Base-by-base conservation (phyloP, 64 coral and sea anemone genomes). In the Montipora sp. region DNA sequence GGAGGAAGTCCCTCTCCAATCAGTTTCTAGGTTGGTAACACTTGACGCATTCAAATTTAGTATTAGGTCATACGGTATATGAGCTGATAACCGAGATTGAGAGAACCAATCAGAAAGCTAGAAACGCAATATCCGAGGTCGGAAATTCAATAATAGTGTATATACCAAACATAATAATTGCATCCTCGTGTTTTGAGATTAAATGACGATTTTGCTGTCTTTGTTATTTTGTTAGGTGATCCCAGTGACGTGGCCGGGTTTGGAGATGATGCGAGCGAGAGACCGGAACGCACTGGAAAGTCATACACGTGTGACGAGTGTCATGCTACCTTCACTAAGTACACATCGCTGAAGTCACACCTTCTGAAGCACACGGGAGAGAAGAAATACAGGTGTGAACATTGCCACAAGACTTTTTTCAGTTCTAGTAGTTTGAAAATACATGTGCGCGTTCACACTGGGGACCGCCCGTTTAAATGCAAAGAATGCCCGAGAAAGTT, bases 381-480 rank as follows among this genome's bases (percentile, higher is more conserved):
- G 53, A 94, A 95, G 48, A 99, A 99, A 51, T 99, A 96, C 92
- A 90, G 85, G 8, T 99, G 98, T 55, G 98, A 96, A 18, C 94
- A 96, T 20, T 99, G 98, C 46, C 80, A 89, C 22, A 99, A 99
- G 58, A 96, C 98, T 9, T 99, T 99, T 79, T 99, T 99, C 19
- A 99, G 94, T 47, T 99, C 98, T 7, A 99, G 98, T 75, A 99
- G 95, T 70, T 80, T 99, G 18, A 99, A 99, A 87, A 99, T 99
- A 50, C 98, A 99, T 36, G 91, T 94, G 4, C 94, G 98, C 0
- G 95, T 99, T 61, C 98, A 99, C 84, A 96, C 98, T 12, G 98
- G 98, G 0, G 98, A 99, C 57, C 71, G 95, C 46, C 98, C 98
- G 5, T 96, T 99, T 43, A 99, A 99, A 81, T 99, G 98, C 85